These are phyloP conservation scores for Berghia stephanieae DNA, from an alignment of 1,140 invertebrate genomes.

Conservation along the genomic window DNA sequence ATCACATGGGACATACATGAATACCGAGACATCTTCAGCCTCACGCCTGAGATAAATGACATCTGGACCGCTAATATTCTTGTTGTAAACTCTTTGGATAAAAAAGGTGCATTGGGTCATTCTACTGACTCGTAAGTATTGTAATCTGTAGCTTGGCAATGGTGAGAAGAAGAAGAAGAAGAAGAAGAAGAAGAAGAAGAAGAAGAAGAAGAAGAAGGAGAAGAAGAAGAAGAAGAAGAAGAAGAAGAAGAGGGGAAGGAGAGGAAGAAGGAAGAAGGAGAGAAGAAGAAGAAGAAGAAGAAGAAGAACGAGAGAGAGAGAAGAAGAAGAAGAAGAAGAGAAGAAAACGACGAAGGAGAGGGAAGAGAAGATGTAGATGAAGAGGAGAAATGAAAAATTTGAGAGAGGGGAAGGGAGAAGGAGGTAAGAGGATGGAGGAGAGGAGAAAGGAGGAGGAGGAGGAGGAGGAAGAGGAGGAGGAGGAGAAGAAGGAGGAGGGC, in stretches of 20 bases:
- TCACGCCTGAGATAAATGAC: not conserved
- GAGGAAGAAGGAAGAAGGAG: not conserved
- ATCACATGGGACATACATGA: not conserved
- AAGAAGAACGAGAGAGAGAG: not conserved
- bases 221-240: not conserved
- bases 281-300: not conserved
- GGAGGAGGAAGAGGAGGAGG: constrained; percentile 1
- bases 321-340: not conserved
- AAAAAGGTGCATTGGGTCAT: not conserved
- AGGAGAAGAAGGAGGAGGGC: not conserved
- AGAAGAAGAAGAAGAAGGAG: not conserved
- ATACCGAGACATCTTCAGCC: not conserved
- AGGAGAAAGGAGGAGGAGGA: not conserved
- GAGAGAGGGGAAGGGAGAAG: not conserved
- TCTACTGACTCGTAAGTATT: not conserved
- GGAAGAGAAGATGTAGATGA: not conserved
- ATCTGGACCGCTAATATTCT: not conserved
- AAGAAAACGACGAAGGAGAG: not conserved
- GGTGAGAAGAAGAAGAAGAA: not conserved
- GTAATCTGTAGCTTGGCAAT: not conserved
- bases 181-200: not conserved
- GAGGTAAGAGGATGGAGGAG: not conserved
- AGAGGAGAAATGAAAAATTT: too few species aligned
- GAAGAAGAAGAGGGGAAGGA: not conserved
- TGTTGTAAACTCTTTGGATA: not conserved